Evolutionary conservation across 1,140 invertebrate species (phyloP).

Genomic region (Stenopsyche tienmushanensis): DNA sequence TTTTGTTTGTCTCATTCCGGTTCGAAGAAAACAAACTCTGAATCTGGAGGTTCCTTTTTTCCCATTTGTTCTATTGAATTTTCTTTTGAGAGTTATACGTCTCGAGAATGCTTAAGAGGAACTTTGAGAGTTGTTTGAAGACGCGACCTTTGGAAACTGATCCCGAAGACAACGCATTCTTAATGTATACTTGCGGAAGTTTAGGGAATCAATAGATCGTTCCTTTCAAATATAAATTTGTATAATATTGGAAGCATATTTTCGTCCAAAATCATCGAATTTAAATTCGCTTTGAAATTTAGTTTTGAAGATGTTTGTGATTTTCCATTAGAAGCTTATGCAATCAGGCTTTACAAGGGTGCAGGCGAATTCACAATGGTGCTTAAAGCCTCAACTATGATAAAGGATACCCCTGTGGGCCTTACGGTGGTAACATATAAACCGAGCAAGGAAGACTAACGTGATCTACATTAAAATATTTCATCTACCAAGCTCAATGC

Average conservation of each 20-base stretch:
- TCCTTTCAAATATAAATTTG: no score
- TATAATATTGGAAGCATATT: no score
- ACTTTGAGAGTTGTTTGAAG: constrained; percentile 34
- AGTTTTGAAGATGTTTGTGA: no score
- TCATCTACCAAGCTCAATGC: not conserved
- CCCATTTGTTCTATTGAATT: constrained; percentile 39
- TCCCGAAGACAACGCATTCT: constrained; percentile 34
- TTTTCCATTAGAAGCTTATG: no score
- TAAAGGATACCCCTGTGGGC: not conserved
- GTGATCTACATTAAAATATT: constrained; percentile 17
- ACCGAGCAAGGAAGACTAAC: not conserved
- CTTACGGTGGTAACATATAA: not conserved
- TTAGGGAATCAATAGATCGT: constrained; percentile 27
- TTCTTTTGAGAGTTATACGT: constrained; percentile 43
- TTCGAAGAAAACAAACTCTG: constrained; percentile 36
- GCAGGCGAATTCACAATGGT: not conserved
- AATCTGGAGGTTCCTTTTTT: constrained; percentile 35
- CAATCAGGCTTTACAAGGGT: no score
- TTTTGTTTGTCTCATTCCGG: constrained; percentile 36
- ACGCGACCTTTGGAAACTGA: constrained; percentile 34
- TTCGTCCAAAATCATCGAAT: no score
- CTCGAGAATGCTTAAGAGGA: constrained; percentile 39
- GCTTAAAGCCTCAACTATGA: constrained; percentile 9
- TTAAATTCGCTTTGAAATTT: no score
- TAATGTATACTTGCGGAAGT: constrained; percentile 32